A percentile compares a stretch with the other conserved stretches of the same genome.
Evolutionary conservation across 2,113 vertebrate species (phyloP).

Genomic region (Nematolebias whitei): DNA sequence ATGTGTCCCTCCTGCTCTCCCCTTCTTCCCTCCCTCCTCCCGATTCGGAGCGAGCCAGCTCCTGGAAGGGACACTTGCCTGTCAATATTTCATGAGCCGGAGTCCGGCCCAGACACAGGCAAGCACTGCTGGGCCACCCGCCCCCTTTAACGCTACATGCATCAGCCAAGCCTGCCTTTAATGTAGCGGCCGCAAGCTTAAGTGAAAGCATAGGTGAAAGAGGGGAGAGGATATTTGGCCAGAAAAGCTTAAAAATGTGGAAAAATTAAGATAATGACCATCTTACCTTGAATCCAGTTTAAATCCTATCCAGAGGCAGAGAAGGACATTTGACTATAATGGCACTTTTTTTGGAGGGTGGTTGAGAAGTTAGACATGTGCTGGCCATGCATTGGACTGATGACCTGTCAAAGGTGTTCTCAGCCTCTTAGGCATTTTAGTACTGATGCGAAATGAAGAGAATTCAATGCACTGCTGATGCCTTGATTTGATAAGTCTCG

Average conservation of each 20-base stretch:
- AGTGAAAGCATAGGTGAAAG: conserved; percentile 23
- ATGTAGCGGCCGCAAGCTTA: conserved; percentile 69
- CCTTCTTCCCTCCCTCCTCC: conserved; percentile 41
- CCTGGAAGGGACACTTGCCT: conserved; percentile 81
- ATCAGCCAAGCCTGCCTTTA: conserved; percentile 76
- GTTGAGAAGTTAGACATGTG: too few relatives aligned
- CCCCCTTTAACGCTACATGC: conserved; percentile 79
- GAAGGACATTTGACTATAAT: too few relatives aligned
- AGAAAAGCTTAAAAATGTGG: conserved; percentile 23
- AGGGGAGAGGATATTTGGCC: conserved; percentile 14
- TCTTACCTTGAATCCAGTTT: too few relatives aligned
- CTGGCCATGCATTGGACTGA: too few relatives aligned
- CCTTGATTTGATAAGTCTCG: too few relatives aligned
- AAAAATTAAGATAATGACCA: neutral
- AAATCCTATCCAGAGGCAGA: too few relatives aligned
- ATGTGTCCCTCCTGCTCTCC: conserved; percentile 68
- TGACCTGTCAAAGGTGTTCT: too few relatives aligned
- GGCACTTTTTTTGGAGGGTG: too few relatives aligned
- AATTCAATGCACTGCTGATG: too few relatives aligned
- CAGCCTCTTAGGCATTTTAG: too few relatives aligned
- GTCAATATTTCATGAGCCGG: conserved; percentile 85
- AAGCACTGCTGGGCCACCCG: conserved; percentile 71
- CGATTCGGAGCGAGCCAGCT: conserved; percentile 75
- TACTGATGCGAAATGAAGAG: too few relatives aligned
- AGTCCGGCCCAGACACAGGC: conserved; percentile 75